Conservation (phyloP, 2,113 vertebrate species). For the Nannospalax galili region DNA sequence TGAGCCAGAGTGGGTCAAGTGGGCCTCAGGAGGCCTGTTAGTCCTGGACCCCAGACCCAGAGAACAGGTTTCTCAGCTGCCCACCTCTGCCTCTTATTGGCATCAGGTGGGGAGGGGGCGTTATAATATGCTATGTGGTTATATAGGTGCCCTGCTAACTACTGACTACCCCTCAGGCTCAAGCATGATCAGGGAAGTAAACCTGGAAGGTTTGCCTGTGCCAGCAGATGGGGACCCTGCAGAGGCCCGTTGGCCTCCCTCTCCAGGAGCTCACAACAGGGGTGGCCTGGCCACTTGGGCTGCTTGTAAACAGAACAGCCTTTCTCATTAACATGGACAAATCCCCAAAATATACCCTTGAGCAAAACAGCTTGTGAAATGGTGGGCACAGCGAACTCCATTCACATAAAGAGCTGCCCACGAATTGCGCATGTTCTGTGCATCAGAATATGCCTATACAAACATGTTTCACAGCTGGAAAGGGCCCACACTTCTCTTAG, state of each 20-base stretch:
- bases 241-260: background rate
- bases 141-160: background rate
- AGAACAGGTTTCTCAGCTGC: background rate
- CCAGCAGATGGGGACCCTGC: background rate
- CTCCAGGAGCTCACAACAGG: background rate
- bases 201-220: background rate
- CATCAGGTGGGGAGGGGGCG: background rate
- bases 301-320: background rate
- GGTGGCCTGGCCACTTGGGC: background rate
- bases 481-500: too few species aligned
- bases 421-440: background rate
- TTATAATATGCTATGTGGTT: background rate
- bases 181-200: background rate
- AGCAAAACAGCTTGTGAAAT: too few species aligned
- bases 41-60: too few species aligned
- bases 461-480: background rate
- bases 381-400: background rate
- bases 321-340: too few species aligned
- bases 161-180: background rate
- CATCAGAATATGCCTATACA: background rate
- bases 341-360: background rate
- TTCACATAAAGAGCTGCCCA: background rate
- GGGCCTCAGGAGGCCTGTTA: background rate
- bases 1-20: background rate
- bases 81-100: too few species aligned